Evolutionary conservation across 2,113 vertebrate species (phyloP).

Genomic region (Dicaeum eximium): DNA sequence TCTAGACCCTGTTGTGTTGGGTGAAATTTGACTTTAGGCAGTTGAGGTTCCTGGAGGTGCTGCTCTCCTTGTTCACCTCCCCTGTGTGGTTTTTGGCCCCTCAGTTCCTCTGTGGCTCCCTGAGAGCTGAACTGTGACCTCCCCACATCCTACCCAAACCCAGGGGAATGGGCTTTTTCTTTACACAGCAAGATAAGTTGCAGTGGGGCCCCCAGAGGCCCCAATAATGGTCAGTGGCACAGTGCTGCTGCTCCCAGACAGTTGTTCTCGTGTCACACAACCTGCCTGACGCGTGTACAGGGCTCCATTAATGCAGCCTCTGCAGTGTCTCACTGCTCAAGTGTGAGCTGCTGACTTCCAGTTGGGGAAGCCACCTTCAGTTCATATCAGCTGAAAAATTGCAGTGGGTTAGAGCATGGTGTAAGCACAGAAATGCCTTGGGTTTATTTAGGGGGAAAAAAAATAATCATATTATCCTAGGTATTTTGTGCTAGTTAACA

Average conservation of each 20-base stretch:
- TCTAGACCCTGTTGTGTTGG: background rate
- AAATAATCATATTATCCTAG: background rate
- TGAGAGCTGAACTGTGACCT: background rate
- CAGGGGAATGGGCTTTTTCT: background rate
- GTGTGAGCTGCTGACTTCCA: background rate
- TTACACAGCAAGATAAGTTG: background rate
- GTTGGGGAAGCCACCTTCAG: constrained; percentile 23
- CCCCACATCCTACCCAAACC: background rate
- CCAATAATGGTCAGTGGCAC: background rate
- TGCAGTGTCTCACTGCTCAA: background rate
- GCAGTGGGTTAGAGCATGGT: background rate
- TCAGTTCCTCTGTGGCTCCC: background rate
- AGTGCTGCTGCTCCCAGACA: background rate
- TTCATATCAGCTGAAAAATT: constrained; percentile 9
- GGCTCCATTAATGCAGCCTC: constrained; percentile 5
- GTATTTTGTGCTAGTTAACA: background rate
- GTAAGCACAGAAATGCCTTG: background rate
- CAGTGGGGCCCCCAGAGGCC: background rate
- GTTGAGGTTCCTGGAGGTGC: background rate
- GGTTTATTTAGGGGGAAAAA: background rate
- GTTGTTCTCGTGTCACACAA: constrained; percentile 32
- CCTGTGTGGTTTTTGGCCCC: background rate
- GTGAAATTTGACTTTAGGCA: background rate
- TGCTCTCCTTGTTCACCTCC: background rate
- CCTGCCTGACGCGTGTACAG: background rate